A percentile compares a stretch with the other conserved stretches of the same genome.
phyloP scores from a whole-genome alignment of 1,140 invertebrate species.

The Ips typographus region DNA sequence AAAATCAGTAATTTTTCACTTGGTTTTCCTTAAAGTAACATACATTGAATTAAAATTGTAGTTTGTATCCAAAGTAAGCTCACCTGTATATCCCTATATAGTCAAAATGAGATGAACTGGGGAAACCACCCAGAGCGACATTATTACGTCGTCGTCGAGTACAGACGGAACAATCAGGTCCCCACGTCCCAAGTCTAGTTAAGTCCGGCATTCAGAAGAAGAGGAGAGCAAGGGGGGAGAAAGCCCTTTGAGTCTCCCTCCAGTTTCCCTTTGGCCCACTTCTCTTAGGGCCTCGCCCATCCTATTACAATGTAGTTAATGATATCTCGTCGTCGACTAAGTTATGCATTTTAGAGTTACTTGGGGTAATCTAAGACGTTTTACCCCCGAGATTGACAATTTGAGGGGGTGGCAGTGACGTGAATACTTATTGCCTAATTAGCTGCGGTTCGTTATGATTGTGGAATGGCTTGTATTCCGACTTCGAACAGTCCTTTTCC shows the following conservation, averaged over 20 bases:
- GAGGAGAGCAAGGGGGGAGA: slow-evolving; percentile 4
- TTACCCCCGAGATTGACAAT: slow-evolving; percentile 38
- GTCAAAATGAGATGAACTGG: no score
- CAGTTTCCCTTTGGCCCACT: slow-evolving; percentile 23
- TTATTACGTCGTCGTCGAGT: slow-evolving; percentile 34
- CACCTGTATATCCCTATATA: no score
- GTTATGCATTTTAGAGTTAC: slow-evolving; percentile 46
- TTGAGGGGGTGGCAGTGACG: slow-evolving; percentile 16
- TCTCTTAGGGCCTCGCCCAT: slow-evolving; percentile 6
- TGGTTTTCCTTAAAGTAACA: no score
- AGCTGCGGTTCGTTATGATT: background rate
- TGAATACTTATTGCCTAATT: slow-evolving; percentile 38
- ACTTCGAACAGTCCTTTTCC: no score
- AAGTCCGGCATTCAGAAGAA: slow-evolving; percentile 38
- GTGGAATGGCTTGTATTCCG: no score
- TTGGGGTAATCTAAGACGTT: slow-evolving; percentile 40
- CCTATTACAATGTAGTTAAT: slow-evolving; percentile 41
- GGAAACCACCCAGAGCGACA: slow-evolving; percentile 21
- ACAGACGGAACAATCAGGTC: slow-evolving; percentile 39
- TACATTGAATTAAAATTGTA: no score
- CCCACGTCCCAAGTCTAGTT: slow-evolving; percentile 43
- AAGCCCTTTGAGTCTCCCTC: background rate
- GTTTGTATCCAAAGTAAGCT: no score
- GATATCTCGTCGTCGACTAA: slow-evolving; percentile 36
- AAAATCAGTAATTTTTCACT: no score